Conservation (phyloP, 1,140 invertebrate species). For the Stenopsyche tienmushanensis region DNA sequence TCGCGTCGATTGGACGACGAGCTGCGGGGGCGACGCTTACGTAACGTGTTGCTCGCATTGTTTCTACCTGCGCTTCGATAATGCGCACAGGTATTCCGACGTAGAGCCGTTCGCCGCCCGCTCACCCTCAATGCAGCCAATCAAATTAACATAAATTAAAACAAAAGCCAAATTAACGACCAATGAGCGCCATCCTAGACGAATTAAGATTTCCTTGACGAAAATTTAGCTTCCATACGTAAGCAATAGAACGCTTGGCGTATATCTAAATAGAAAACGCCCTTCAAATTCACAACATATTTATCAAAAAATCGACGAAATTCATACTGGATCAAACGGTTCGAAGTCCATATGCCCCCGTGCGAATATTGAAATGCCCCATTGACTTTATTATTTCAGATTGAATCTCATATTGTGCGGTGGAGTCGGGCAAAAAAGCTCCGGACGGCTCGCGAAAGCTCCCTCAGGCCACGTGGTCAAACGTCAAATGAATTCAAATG, state of each 20-base stretch:
- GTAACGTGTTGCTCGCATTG: conserved; percentile 19
- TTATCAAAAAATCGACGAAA: background rate
- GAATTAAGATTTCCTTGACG: no score
- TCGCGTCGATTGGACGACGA: conserved; percentile 19
- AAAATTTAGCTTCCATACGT: background rate
- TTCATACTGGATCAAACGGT: no score
- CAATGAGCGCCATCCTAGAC: no score
- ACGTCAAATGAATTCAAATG: conserved; percentile 34
- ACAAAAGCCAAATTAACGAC: no score
- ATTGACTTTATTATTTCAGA: conserved; percentile 13
- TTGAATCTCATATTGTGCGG: no score
- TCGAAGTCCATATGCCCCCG: no score
- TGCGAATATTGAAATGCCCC: background rate
- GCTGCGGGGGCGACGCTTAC: background rate
- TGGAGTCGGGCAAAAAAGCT: background rate
- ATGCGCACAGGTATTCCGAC: conserved; percentile 27
- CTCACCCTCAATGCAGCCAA: no score
- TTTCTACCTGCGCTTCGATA: conserved; percentile 11
- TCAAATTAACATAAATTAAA: no score
- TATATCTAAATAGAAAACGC: background rate
- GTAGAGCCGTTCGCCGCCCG: background rate
- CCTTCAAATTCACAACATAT: background rate
- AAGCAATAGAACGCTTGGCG: background rate
- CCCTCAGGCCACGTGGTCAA: conserved; percentile 29
- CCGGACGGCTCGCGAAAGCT: background rate